These are phyloP conservation scores for Parnassius mnemosyne DNA, from an alignment of 2,888 invertebrate genomes.

Conservation along the genomic window DNA sequence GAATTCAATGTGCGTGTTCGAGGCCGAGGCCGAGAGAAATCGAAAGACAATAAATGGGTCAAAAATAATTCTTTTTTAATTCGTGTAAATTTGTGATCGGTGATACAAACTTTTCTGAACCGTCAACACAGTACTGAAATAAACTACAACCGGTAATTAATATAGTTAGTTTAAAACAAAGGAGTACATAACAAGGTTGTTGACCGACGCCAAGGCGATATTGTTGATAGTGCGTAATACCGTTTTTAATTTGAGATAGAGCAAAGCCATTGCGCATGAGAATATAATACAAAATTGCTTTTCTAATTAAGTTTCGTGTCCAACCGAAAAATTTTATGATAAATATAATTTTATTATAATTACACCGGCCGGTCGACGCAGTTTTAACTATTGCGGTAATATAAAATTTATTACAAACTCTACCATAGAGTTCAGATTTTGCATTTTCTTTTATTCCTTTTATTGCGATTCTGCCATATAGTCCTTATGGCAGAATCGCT, in stretches of 20 bases:
- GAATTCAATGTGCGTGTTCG: constrained; percentile 58
- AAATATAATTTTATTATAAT: not conserved
- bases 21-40: constrained; percentile 72
- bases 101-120: no score
- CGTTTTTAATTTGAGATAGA: constrained; percentile 28
- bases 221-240: constrained; percentile 28
- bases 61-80: constrained; percentile 3
- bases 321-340: constrained; percentile 11
- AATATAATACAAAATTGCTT: constrained; percentile 19
- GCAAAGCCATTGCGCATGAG: constrained; percentile 18
- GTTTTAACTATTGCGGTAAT: no score
- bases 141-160: constrained; percentile 13
- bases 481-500: no score
- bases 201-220: constrained; percentile 27
- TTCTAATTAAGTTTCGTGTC: constrained; percentile 15
- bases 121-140: not conserved
- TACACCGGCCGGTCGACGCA: no score
- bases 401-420: no score
- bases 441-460: no score
- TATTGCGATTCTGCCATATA: no score
- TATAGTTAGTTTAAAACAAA: constrained; percentile 25
- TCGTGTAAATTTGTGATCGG: not conserved
- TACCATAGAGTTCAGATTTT: no score
- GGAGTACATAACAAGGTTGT: constrained; percentile 20
- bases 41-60: constrained; percentile 34